Base-by-base conservation (phyloP, 2,888 invertebrate genomes). In the Drosophila tripunctata region DNA sequence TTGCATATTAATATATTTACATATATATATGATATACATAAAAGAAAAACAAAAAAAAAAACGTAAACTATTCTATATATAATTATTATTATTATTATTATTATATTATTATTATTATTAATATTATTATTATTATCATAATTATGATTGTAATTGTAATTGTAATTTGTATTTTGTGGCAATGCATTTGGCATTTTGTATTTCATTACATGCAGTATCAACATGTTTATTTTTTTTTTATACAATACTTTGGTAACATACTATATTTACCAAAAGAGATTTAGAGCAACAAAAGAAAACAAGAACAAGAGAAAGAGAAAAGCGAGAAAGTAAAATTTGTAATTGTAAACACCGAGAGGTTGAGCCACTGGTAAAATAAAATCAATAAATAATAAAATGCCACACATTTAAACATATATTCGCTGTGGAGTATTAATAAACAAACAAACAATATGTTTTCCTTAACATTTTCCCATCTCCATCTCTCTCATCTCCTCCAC, bases 321-420 rank as follows among this genome's bases (percentile, higher is more conserved):
- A 17, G 31, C 47, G 38, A 33, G 22, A 33, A 50, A 57, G n/a
- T n/a, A n/a, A n/a, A n/a, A n/a, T n/a, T n/a, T 38, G 38, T 57
- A 61, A 57, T 63, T 77, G 78, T 77, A 77, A 64, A 75, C 70
- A 74, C 71, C 75, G 75, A 75, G 75, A 75, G 74, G 75, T 78
- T 76, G 78, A 78, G 75, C 75, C 75, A 78, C 67, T 65, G 74
- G 72, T 72, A 72, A 67, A 35, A 50, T 63, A 67, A 40, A 14
- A 66, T 41, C 64, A n/a, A n/a, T n/a, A n/a, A n/a, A n/a, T n/a
- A n/a, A n/a, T n/a, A n/a, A n/a, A n/a, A n/a, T n/a, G n/a, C n/a
- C n/a, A n/a, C 54, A 55, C 65, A 57, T 58, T n/a, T 51, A 43
- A 40, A 24, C 58, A n/a, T n/a, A n/a, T n/a, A n/a, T n/a, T 52